Evolutionary conservation across 1,140 invertebrate genomes (phyloP), one percentile per base, ranked within the genome.

Genomic region (Platyura marginata): DNA sequence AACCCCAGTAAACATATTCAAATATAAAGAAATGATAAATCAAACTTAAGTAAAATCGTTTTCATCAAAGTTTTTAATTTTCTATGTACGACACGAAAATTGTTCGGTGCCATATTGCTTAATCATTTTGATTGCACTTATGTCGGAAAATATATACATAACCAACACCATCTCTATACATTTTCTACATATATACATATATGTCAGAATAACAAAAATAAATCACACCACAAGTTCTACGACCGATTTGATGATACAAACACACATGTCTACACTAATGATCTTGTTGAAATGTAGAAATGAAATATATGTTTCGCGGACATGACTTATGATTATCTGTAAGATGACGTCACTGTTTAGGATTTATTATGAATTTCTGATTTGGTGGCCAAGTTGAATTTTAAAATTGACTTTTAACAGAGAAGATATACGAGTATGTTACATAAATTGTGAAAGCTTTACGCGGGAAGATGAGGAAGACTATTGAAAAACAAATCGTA

Each of bases 301-400:
- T 29, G 25, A 29, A 29, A 8, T 29, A 29, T 29, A 8, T 29
- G 13, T 29, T 13, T 29, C n/a, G n/a, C n/a, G n/a, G n/a, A n/a
- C n/a, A n/a, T n/a, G n/a, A n/a, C n/a, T n/a, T n/a, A n/a, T n/a
- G n/a, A n/a, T n/a, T n/a, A n/a, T n/a, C n/a, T n/a, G n/a, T n/a
- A n/a, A n/a, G n/a, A n/a, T n/a, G n/a, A n/a, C n/a, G n/a, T n/a
- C n/a, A n/a, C n/a, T n/a, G n/a, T n/a, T n/a, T n/a, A n/a, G n/a
- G n/a, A n/a, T n/a, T n/a, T 9, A 42, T 36, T 42, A 15, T 41
- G n/a, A 23, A 40, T 25, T 25, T 23, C 18, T 25, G 29, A 21
- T 40, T 40, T 21, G 19, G 18, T 13, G 9, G 21, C 19, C 10
- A n/a, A 40, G 21, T 23, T 23, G n/a, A 25, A 40, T 25, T 8